Evolutionary conservation across 2,797 vertebrate genomes (phyloP).

Genomic region (Meda fulgida): DNA sequence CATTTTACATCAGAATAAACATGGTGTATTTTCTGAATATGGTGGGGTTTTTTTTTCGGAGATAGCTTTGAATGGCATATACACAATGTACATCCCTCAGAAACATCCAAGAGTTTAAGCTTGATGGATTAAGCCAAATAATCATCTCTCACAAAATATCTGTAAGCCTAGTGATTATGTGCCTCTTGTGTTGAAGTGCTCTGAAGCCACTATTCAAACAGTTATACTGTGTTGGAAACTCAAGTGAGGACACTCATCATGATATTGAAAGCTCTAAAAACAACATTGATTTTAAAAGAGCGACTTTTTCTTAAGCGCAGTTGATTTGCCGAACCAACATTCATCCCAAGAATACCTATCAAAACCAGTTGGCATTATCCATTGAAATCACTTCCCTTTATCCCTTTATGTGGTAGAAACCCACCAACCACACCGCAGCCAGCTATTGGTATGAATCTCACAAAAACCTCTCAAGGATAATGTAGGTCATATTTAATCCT

Average conservation of each 20-base stretch:
- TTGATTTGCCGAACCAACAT: not conserved
- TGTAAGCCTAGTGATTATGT: not conserved
- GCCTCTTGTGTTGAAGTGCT: conserved; percentile 21
- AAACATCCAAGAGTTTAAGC: not conserved
- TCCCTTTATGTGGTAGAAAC: not conserved
- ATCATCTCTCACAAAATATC: not conserved
- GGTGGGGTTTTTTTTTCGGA: not conserved
- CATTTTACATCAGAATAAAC: not conserved
- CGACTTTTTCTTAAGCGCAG: not conserved
- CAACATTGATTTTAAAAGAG: not conserved
- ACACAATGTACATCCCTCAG: not conserved
- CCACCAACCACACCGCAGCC: not conserved
- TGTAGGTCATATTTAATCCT: not conserved
- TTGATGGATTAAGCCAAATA: not conserved
- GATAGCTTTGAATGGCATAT: not conserved
- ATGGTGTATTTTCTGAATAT: not conserved
- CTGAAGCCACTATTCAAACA: conserved; percentile 6
- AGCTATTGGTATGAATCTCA: not conserved
- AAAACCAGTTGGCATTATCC: not conserved
- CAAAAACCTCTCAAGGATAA: not conserved
- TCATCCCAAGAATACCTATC: not conserved
- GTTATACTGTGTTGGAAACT: not conserved
- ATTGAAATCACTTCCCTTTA: not conserved
- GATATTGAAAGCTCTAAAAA: not conserved
- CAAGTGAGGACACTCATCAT: not conserved